Conservation (phyloP, 37 sponge, comb jelly and placozoan species). For the Agelas oroides region DNA sequence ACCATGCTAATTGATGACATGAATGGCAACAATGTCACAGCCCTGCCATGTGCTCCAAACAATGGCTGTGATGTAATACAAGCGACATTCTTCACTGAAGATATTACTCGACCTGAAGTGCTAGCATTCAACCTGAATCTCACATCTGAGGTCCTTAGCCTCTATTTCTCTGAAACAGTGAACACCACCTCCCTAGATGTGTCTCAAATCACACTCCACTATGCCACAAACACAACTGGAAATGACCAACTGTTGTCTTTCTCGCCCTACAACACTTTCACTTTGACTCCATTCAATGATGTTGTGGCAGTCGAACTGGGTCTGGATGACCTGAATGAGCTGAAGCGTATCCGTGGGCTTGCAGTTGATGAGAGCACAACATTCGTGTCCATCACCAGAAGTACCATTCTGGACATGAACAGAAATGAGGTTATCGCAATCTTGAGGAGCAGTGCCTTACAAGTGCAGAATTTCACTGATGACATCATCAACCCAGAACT, state of each 20-base stretch:
- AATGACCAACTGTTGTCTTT: slow-evolving; percentile 29
- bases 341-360: slow-evolving; percentile 85
- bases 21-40: slow-evolving; percentile 71
- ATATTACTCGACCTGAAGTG: slow-evolving; percentile 67
- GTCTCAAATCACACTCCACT: slow-evolving; percentile 60
- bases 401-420: slow-evolving; percentile 84
- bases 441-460: slow-evolving; percentile 18
- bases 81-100: slow-evolving; percentile 68
- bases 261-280: slow-evolving; percentile 31
- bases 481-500: slow-evolving; percentile 72
- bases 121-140: slow-evolving; percentile 64
- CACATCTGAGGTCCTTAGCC: slow-evolving; percentile 63
- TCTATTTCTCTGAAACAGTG: slow-evolving; percentile 87
- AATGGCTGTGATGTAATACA: slow-evolving; percentile 24
- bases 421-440: slow-evolving; percentile 65
- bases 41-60: not conserved
- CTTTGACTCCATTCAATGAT: slow-evolving; percentile 69
- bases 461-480: slow-evolving; percentile 40
- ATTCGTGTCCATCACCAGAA: slow-evolving; percentile 57
- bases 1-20: slow-evolving; percentile 68
- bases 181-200: slow-evolving; percentile 75
- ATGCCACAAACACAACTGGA: slow-evolving; percentile 12
- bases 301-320: slow-evolving; percentile 67
- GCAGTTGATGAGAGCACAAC: slow-evolving; percentile 58
- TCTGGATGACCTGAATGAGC: slow-evolving; percentile 73